Base-by-base conservation (phyloP, 30 jellyfish, hydroid and myxozoan species). In the Phacellophora camtschatica region DNA sequence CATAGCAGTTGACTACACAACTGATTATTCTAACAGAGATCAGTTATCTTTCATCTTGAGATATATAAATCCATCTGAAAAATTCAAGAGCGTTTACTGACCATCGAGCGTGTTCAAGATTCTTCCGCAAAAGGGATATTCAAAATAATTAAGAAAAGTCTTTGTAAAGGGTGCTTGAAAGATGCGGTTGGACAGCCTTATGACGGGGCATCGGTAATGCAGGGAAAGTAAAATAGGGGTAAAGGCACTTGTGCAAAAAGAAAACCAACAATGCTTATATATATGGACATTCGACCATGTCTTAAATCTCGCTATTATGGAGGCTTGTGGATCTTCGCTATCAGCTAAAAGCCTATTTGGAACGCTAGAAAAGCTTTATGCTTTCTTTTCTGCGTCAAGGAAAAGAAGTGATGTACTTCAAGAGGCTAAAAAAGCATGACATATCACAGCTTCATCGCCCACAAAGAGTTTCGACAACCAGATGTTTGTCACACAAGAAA, bases 401-500 rank as follows among this genome's bases (percentile, higher is more conserved):
- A 19, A 67, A 32, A 35, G 82, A 67, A 67, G 67, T 41, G 67
- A 67, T 32, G 33, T 67, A 2, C 82, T 67, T 27, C 74, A 41
- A n/a, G 37, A 67, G 4, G 66, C 67, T 32, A 41, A 19, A 67
- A 23, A 19, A 24, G 1, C 0, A 1, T 8, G 1, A 27, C 55
- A 63, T 63, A 1, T 0, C 1, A 3, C 56, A 2, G 22, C 45
- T 71, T 27, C 72, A 71, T 49, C 54, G 72, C 1, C 72, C 76
- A 2, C 55, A 71, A 49, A 71, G 71, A 18, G 85, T 71, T 4
- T 71, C 85, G 1, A 49, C 85, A 1, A 71, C 76, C 2, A 49
- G 85, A 71, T 71, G 71, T 77, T 71, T 77, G 85, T 49, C 85
- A 1, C 77, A 71, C 25, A 31, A 71, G 30, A 71, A 71, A 39